Percentiles rank a stretch among this genome's conserved stretches.
These are phyloP conservation scores for Diuraphis noxia DNA, from an alignment of 1,140 invertebrate genomes.

Conservation along the genomic window DNA sequence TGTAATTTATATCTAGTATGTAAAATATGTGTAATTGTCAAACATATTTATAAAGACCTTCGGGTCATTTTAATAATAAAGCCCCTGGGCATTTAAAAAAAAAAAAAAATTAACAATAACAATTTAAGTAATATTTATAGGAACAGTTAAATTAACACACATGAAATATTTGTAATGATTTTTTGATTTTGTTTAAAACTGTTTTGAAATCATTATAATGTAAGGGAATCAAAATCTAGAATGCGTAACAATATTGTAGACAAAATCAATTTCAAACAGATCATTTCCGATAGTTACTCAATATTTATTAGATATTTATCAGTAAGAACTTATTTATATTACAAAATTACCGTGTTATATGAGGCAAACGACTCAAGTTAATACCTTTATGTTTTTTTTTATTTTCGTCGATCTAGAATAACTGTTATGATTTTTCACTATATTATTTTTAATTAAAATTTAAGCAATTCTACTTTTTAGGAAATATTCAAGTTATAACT, in stretches of 20 bases:
- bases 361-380: fast-evolving
- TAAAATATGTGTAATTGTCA: too few species aligned
- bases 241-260: too few species aligned
- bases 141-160: too few species aligned
- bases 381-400: background rate
- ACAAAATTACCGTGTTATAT: background rate
- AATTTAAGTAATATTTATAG: too few species aligned
- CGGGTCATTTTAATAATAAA: too few species aligned
- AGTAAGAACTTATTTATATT: background rate
- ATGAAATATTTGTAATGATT: background rate
- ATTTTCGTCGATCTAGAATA: background rate
- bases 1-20: too few species aligned
- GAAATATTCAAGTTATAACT: background rate
- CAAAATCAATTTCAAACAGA: background rate
- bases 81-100: too few species aligned
- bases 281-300: too few species aligned
- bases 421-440: background rate
- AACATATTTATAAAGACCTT: too few species aligned
- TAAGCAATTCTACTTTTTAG: background rate
- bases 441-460: background rate
- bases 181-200: too few species aligned
- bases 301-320: too few species aligned
- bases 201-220: background rate
- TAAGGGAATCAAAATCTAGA: background rate
- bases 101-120: too few species aligned